Base-by-base conservation (phyloP, 1,140 invertebrate genomes). In the Harpegnathos saltator region DNA sequence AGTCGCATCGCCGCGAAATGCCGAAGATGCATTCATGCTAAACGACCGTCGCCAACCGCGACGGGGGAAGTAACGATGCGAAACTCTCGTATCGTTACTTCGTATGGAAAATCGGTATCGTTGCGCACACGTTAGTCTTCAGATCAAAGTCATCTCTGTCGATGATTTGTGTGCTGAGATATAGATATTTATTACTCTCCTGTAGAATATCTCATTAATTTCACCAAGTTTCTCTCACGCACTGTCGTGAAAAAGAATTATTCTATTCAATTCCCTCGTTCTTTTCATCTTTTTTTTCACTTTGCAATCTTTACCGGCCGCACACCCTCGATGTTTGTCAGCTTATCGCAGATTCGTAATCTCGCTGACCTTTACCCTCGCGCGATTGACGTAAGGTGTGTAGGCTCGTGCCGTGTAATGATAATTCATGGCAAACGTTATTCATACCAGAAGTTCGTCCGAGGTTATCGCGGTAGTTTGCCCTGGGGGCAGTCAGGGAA, bases 401-500 rank as follows among this genome's bases (percentile, higher is more conserved):
- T 59, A 48, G 69, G 48, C 81, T 78, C 86, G 80, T 68, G 82
- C 52, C 84, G 63, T 56, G 78, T 87, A 88, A 85, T 85, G 88
- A 90, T 89, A 86, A 90, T 86, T 86, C 88, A 84, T 77, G 86
- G 75, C 86, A 89, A 90, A 88, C 85, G 87, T 88, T 91, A 92
- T 92, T 92, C 90, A 91, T 92, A 90, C 88, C 89, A 88, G 89
- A 90, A 92, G 88, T 91, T 91, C 84, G 77, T 88, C 77, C 72
- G 62, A 84, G 84, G 87, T 80, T 88, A 86, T 89, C 89, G 85
- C 86, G 86, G 81, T 80, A 54, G 73, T 83, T 75, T 85, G 83
- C 82, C 84, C 84, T 82, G 78, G 84, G 73, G 85, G 66, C 72
- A 84, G 88, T 86, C 85, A 85, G 86, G 86, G 73, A 85, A 87